Evolutionary conservation across 1,140 invertebrate genomes (phyloP).

Genomic region (Caenorhabditis inopinata): DNA sequence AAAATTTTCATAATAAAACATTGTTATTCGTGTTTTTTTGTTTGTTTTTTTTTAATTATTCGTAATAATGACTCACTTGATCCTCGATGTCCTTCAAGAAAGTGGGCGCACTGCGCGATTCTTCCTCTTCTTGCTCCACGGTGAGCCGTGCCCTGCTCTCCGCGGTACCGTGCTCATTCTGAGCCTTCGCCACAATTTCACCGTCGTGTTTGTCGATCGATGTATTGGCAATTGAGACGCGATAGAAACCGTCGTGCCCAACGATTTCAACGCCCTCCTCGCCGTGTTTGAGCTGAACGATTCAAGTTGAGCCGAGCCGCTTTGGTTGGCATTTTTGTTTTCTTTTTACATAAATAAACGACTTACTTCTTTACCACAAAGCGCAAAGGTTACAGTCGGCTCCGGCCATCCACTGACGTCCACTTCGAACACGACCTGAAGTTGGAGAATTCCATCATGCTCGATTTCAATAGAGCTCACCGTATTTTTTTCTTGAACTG

Average conservation of each 20-base stretch:
- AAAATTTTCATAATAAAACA: too few species aligned
- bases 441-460: not conserved
- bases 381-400: constrained; percentile 57
- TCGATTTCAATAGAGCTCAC: not conserved
- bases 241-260: constrained; percentile 58
- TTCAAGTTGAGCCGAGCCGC: too few species aligned
- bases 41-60: too few species aligned
- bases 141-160: constrained; percentile 60
- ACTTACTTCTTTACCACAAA: constrained; percentile 41
- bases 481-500: constrained; percentile 55
- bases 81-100: constrained; percentile 66
- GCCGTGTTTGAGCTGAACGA: constrained; percentile 52
- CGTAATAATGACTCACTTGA: constrained; percentile 46
- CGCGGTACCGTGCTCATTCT: constrained; percentile 60
- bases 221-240: constrained; percentile 54
- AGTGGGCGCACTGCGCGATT: constrained; percentile 60
- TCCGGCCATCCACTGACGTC: constrained; percentile 67
- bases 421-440: constrained; percentile 57
- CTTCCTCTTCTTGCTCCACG: constrained; percentile 62
- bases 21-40: too few species aligned
- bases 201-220: constrained; percentile 60
- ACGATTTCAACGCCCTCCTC: constrained; percentile 59
- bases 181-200: constrained; percentile 58
- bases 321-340: not conserved
- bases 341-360: not conserved